Base-by-base conservation (phyloP, 2,113 vertebrate species). In the Amphilophus citrinellus region DNA sequence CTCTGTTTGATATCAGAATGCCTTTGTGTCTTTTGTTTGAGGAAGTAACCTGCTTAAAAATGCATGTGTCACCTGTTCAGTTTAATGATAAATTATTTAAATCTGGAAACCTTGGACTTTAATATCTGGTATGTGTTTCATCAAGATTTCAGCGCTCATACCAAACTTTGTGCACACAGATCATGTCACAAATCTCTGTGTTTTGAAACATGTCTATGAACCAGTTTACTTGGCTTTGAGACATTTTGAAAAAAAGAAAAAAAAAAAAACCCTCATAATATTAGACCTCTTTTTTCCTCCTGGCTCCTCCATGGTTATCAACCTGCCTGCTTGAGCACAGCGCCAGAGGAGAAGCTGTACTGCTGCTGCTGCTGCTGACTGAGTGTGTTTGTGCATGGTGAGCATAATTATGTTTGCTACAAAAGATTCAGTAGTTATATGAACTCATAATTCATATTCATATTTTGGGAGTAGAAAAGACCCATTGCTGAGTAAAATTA, bases 1-100 rank as follows among this genome's bases (percentile, higher is more conserved):
- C 50, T 71, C 66, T 71, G 44, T 53, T 44, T 71, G 66, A 71
- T 50, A 30, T 30, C 42, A 71, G 47, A 71, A 71, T 53, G 66
- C 10, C 66, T 71, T 71, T 53, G 44, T 71, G 17, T 71, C 66
- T 32, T 71, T 71, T 71, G 66, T 71, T 71, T 53, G 66, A 44
- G 66, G 66, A 71, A 13, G 66, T 53, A 53, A 71, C 44, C 44
- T 71, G 17, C 66, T 73, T 53, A 73, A 53, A 73, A 53, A 53
- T n/a, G 47, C 30, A 73, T 73, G 47, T 73, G 66, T 32, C 27
- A 53, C 66, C 66, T 53, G 27, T 53, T 71, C 66, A 50, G 66
- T 30, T 71, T 42, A 53, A 20, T 71, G 44, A 53, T 71, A 71
- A 71, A 71, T 71, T 53, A 32, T 71, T 71, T 20, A 0, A 32